These are phyloP conservation scores for Uromys caudimaculatus DNA, from an alignment of 2,797 vertebrate genomes.

Conservation along the genomic window DNA sequence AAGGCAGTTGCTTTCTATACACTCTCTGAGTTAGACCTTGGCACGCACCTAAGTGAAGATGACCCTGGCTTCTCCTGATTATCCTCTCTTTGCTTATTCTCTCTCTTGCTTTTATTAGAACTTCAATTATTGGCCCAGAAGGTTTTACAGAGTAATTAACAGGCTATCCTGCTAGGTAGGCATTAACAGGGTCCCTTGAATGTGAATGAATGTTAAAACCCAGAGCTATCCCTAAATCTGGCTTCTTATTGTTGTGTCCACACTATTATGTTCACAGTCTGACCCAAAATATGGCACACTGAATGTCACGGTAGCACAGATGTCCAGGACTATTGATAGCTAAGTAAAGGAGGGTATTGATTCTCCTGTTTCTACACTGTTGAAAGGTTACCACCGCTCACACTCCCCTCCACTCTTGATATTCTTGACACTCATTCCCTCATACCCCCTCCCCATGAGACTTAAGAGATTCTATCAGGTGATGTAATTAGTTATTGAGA, in stretches of 20 bases:
- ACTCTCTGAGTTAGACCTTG: not conserved
- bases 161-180: not conserved
- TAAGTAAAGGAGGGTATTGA: not conserved
- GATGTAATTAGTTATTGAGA: not conserved
- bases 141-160: not conserved
- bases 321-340: not conserved
- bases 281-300: not conserved
- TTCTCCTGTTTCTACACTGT: not conserved
- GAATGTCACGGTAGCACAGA: not conserved
- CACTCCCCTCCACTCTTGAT: not conserved
- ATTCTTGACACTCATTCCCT: not conserved
- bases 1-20: rapidly evolving
- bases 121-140: constrained; percentile 29
- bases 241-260: not conserved
- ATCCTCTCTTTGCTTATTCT: not conserved
- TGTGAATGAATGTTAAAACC: not conserved
- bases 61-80: not conserved
- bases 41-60: not conserved
- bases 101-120: constrained; percentile 39
- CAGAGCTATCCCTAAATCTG: not conserved
- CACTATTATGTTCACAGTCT: not conserved
- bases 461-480: not conserved
- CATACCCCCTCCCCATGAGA: not conserved
- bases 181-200: not conserved
- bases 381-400: not conserved